Evolutionary conservation across 2,888 invertebrate species (phyloP).

Genomic region (Heliconius ismenius): DNA sequence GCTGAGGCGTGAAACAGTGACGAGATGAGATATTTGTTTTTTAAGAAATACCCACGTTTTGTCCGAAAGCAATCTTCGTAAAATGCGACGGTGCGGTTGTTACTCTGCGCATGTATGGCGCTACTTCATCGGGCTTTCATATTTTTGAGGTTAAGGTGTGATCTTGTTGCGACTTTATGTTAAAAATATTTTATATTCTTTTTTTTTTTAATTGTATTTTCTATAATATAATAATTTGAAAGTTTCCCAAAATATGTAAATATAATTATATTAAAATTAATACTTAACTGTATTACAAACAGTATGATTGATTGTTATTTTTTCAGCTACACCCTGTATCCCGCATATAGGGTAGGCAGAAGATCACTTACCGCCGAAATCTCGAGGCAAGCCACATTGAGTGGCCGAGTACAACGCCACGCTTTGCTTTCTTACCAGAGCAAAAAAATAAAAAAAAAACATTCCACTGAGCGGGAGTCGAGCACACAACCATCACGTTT

Average conservation of each 20-base stretch:
- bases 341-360: background rate
- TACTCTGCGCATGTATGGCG: slow-evolving; percentile 40
- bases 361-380: no score
- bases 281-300: background rate
- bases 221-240: background rate
- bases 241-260: background rate
- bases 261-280: no score
- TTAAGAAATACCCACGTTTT: slow-evolving; percentile 47
- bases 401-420: no score
- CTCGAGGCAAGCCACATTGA: no score
- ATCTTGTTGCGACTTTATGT: slow-evolving; percentile 42
- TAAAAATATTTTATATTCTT: background rate
- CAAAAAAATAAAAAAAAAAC: no score
- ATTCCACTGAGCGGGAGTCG: background rate
- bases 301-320: background rate
- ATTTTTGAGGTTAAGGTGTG: slow-evolving; percentile 54
- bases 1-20: slow-evolving; percentile 39
- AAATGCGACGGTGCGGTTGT: slow-evolving; percentile 54
- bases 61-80: slow-evolving; percentile 68
- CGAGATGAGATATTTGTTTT: slow-evolving; percentile 34
- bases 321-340: background rate
- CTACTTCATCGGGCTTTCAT: slow-evolving; percentile 50
- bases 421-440: no score
- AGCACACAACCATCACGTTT: background rate
- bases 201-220: background rate